Evolutionary conservation across 2,888 invertebrate species (phyloP), one percentile per base, ranked within the genome.

Genomic region (Chironomus riparius): DNA sequence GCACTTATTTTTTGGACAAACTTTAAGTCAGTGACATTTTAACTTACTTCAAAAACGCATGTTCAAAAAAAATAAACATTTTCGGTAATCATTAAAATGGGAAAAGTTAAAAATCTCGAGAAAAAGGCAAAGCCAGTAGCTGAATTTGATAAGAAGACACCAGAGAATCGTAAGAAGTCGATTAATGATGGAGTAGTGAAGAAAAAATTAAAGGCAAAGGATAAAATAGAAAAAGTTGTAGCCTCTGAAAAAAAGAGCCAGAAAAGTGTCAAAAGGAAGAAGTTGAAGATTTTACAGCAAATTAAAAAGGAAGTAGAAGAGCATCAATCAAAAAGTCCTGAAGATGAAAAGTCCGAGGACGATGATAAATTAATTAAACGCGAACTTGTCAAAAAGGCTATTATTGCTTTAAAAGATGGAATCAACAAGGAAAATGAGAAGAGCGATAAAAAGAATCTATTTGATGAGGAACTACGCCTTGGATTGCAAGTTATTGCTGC

Each of bases 21-120:
- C 38, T 38, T 38, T 10, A 38, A 7, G 7, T 10, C 10, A 38
- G 38, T 38, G 18, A 56, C 56, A 56, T 56, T 56, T 50, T n/a
- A n/a, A 24, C 4, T 50, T 10, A 3, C 13, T 50, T 5, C 4
- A n/a, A 38, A 10, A 38, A 38, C 7, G 10, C 28, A 6, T 38
- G 38, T 5, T 28, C 5, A 10, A 38, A 10, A 38, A 38, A 1
- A 38, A 38, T 10, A 10, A 38, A 38, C 10, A 38, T 38, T 38
- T n/a, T 38, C 38, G 38, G 38, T 2, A 4, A 24, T 13, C 5
- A 28, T 28, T 28, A 65, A 75, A 24, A 76, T 76, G 76, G 76
- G 69, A 61, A 76, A 76, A 76, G 24, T 69, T 3, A 76, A 76
- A 65, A 76, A 76, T 76, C 69, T 76, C 10, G 76, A 76, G 38